Base-by-base conservation (phyloP, 2,113 vertebrate species). In the Tetrao urogallus region DNA sequence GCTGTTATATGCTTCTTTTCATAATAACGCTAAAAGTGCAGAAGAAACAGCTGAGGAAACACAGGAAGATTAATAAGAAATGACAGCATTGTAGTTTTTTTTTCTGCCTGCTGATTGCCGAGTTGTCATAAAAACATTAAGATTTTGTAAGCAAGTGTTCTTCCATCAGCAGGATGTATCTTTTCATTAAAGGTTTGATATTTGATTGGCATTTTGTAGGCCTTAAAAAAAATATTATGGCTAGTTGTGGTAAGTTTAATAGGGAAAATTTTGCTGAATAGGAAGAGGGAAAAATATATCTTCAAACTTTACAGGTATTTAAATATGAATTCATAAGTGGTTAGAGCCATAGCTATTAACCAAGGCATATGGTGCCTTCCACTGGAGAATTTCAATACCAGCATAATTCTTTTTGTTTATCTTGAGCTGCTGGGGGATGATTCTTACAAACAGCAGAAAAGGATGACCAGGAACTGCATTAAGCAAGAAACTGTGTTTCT, bases 401-500 rank as follows among this genome's bases (percentile, higher is more conserved):
- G 50, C 11, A 25, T 9, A 60, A 42, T 63, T 2, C 5, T 70
- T 27, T 64, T 10, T 83, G 2, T 45, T 64, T 88, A 10, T 80
- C 30, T 61, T 54, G 27, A 40, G 25, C 8, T 20, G 0, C 30
- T 75, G 19, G 19, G 24, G 14, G 7, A 2, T 63, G 18, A 63
- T 36, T 76, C 21, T 86, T 1, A 8, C 10, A 38, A 57, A 67
- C n/a, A 58, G 16, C 28, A 13, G 32, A 58, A n/a, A n/a, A 67
- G 24, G 38, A 38, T 7, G 7, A 18, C 40, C 10, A 70, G 22
- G 38, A 90, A 24, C 21, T 84, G 25, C 20, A n/a, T 89, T 84
- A 56, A 88, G 82, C 8, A 34, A 56, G 43, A 47, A 90, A 50
- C 17, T 43, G 7, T 3, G n/a, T 88, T 95, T 97, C 18, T 93